Conservation (phyloP, 2,113 vertebrate genomes). For the Natator depressus region DNA sequence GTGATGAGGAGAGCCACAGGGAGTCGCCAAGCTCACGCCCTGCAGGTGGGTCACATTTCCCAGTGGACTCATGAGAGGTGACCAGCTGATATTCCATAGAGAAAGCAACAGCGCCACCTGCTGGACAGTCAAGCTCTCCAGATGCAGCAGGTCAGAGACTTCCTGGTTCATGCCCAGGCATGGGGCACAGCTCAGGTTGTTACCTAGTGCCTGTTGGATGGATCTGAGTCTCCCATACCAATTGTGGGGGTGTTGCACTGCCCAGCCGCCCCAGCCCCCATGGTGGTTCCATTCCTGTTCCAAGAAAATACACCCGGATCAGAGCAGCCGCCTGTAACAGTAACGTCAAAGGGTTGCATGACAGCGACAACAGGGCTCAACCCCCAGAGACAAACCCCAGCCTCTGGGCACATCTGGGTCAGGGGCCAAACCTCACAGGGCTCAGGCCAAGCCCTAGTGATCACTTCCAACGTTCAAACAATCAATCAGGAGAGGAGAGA, state of each 20-base stretch:
- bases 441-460: neutral
- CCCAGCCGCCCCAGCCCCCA: neutral
- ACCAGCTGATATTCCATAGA: neutral
- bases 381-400: neutral
- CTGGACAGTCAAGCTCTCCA: neutral
- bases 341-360: neutral
- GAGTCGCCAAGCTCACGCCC: rapidly evolving
- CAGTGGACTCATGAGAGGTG: rapidly evolving
- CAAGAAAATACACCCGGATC: neutral
- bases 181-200: neutral
- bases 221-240: neutral
- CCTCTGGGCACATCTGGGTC: neutral
- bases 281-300: neutral
- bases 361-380: neutral
- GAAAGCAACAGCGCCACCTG: constrained; percentile 67
- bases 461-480: neutral
- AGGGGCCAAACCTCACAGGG: neutral
- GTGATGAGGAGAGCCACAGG: neutral
- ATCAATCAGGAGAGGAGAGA: neutral
- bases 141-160: neutral
- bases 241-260: neutral
- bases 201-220: neutral
- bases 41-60: neutral
- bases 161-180: neutral
- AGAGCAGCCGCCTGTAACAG: neutral